phyloP scores from a whole-genome alignment of 2,113 vertebrate species.

The Peromyscus leucopus region DNA sequence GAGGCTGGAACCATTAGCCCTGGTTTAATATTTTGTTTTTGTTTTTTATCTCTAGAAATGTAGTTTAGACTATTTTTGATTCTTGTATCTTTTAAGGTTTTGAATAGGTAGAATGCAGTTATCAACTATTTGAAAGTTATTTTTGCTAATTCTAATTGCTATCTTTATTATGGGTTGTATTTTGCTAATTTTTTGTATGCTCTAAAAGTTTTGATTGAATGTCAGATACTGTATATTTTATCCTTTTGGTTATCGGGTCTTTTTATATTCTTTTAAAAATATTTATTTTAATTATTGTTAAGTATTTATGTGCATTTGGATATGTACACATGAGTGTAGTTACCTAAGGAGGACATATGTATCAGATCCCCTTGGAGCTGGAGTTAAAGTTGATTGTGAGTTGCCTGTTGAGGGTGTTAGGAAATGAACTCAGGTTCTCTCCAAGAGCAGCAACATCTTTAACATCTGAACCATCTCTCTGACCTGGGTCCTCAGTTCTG shows the following conservation, averaged over 20 bases:
- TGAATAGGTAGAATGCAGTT: constrained; percentile 25
- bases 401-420: background rate
- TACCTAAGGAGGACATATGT: background rate
- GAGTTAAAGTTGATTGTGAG: background rate
- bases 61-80: background rate
- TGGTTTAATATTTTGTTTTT: background rate
- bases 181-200: background rate
- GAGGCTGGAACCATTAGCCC: background rate
- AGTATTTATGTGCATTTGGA: background rate
- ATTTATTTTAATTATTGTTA: background rate
- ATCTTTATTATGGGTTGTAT: background rate
- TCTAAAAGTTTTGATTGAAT: background rate
- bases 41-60: constrained; percentile 28
- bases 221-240: background rate
- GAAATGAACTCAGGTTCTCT: background rate
- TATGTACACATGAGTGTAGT: background rate
- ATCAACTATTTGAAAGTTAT: constrained; percentile 17
- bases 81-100: background rate
- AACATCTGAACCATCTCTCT: background rate
- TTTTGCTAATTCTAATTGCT: constrained; percentile 46
- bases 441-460: background rate
- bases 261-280: constrained; percentile 33
- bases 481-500: background rate
- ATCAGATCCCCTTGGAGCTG: background rate
- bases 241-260: background rate